These are phyloP conservation scores for Raja brachyura DNA, from an alignment of 2,113 vertebrate species.

Conservation along the genomic window DNA sequence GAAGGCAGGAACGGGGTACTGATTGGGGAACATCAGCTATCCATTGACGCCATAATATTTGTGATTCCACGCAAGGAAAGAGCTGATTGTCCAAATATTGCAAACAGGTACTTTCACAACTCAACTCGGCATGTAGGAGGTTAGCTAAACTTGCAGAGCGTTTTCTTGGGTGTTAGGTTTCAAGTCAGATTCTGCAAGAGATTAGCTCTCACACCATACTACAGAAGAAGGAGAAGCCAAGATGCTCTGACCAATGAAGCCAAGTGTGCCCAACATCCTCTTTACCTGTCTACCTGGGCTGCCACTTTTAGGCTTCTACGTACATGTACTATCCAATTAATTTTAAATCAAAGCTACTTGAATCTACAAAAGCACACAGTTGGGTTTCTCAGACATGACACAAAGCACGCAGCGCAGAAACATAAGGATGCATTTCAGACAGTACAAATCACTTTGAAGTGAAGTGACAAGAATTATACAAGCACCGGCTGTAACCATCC, in stretches of 20 bases:
- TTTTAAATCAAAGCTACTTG: background rate
- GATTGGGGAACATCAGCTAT: no score
- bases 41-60: background rate
- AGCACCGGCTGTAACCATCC: background rate
- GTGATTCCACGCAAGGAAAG: background rate
- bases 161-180: no score
- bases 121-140: background rate
- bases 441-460: background rate
- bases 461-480: background rate
- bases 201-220: no score
- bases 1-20: no score
- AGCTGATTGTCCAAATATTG: background rate
- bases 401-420: background rate
- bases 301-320: no score
- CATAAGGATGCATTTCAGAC: background rate
- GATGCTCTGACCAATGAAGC: background rate
- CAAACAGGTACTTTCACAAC: background rate
- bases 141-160: background rate
- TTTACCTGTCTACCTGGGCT: no score
- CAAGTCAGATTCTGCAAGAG: no score
- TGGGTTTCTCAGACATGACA: background rate
- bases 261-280: no score
- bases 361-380: background rate
- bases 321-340: background rate
- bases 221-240: background rate